Conservation (phyloP, 2,797 vertebrate genomes). For the Leptatherina wallacei region DNA sequence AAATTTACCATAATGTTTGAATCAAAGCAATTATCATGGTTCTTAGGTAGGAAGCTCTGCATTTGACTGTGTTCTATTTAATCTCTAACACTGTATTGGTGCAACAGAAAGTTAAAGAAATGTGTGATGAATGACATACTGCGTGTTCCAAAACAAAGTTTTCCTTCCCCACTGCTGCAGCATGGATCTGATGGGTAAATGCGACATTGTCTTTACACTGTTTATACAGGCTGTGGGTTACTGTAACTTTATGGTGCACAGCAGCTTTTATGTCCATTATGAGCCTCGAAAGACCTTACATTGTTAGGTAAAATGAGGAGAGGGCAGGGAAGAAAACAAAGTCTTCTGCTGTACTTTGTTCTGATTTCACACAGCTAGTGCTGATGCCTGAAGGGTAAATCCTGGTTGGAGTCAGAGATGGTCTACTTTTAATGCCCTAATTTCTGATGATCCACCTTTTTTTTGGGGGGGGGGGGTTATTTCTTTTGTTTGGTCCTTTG, state of each 20-base stretch:
- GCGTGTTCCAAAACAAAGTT: constrained; percentile 24
- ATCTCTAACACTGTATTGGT: constrained; percentile 14
- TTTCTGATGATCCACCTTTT: constrained; percentile 15
- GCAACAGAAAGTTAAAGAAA: constrained; percentile 22
- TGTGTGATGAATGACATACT: constrained; percentile 10
- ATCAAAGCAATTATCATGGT: constrained; percentile 25
- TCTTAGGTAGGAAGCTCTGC: constrained; percentile 21
- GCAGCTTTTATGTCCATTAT: constrained; percentile 44
- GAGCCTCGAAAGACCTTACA: constrained; percentile 39
- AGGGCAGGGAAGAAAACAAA: constrained; percentile 31
- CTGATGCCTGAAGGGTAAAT: constrained; percentile 41
- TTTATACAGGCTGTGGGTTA: constrained; percentile 40
- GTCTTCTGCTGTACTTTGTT: constrained; percentile 53
- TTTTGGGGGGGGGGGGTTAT: neutral
- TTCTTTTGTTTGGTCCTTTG: neutral
- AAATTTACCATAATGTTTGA: constrained; percentile 17
- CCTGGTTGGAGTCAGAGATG: constrained; percentile 27
- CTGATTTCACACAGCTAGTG: constrained; percentile 49
- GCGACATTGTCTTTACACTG: constrained; percentile 23
- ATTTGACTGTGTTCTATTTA: constrained; percentile 13
- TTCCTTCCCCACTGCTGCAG: constrained; percentile 37
- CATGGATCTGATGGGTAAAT: constrained; percentile 16
- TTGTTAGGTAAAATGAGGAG: constrained; percentile 44
- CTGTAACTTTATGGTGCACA: constrained; percentile 44
- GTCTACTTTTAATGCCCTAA: constrained; percentile 33